Evolutionary conservation across 1,140 invertebrate genomes (phyloP), one percentile per base, ranked within the genome.

Genomic region (Spodoptera litura): DNA sequence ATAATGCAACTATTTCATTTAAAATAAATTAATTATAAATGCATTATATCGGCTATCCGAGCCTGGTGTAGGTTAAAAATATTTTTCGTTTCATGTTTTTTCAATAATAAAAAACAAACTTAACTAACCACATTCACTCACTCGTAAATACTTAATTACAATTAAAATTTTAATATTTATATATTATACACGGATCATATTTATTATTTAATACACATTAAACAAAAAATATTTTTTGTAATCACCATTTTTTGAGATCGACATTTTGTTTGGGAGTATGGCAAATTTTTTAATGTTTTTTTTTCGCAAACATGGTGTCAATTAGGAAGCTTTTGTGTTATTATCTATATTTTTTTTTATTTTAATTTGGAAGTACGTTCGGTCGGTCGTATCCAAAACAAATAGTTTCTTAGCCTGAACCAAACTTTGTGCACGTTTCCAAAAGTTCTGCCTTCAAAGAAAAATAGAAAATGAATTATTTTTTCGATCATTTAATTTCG

Each of bases 321-420:
- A 70, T 66, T 70, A 76, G 73, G 62, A 76, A 80, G 73, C 72
- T 76, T 79, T 76, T 11, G 78, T 80, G 78, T 49, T 31, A 56
- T 44, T 44, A 44, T 44, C 55, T 80, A 75, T 61, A 51, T 15
- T 56, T 27, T 56, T 66, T 44, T 49, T 76, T 55, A 55, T 76
- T 38, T 20, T 1, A 70, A 62, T 70, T 80, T 79, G 78, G 78
- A 79, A 79, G 78, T 74, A 76, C 56, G 52, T 56, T 70, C 38
- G 20, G 20, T 20, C 20, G 20, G 20, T 20, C 20, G 6, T 31
- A 38, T 38, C 51, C 71, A 59, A 79, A 76, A 49, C 38, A 64
- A n/a, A 3, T 52, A 62, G 15, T 70, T 73, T 58, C 4, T 5
- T 77, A 56, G 27, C 44, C 61, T 49, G 68, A 66, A 25, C 3